Evolutionary conservation across 2,797 vertebrate genomes (phyloP).

Genomic region (Pterois miles): DNA sequence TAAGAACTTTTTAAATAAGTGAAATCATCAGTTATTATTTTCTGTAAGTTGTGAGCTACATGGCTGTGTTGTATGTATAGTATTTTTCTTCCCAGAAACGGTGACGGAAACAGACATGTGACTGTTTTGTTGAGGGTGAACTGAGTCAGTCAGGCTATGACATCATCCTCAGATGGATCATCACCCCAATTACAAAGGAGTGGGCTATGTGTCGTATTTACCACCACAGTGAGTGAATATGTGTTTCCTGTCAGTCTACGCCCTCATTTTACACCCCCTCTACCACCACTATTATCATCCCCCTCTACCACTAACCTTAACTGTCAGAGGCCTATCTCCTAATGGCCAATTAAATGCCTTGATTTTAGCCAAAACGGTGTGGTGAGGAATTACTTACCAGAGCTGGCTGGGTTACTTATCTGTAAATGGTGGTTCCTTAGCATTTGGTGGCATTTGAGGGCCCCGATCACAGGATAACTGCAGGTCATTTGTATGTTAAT

Average conservation of each 20-base stretch:
- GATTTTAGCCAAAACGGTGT: constrained; percentile 71
- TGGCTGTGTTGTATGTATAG: neutral
- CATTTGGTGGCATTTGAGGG: constrained; percentile 86
- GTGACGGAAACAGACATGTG: constrained; percentile 40
- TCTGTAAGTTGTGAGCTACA: constrained; percentile 21
- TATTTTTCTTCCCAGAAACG: constrained; percentile 46
- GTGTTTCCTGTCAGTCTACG: constrained; percentile 18
- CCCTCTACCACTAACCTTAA: constrained; percentile 66
- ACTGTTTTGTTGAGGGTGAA: constrained; percentile 29
- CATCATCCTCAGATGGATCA: constrained; percentile 50
- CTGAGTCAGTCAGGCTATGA: constrained; percentile 62
- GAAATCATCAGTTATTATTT: constrained; percentile 25
- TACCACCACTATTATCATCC: constrained; percentile 36
- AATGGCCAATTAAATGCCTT: constrained; percentile 74
- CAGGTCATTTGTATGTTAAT: constrained; percentile 87
- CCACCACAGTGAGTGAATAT: constrained; percentile 25
- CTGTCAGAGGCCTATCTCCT: constrained; percentile 54
- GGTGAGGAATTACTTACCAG: constrained; percentile 69
- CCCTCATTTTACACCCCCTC: constrained; percentile 28
- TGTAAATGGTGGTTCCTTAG: constrained; percentile 81
- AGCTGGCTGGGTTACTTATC: constrained; percentile 75
- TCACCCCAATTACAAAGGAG: constrained; percentile 45
- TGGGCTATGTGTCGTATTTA: constrained; percentile 54
- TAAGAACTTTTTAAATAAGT: neutral
- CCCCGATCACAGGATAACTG: constrained; percentile 79